phyloP scores from a whole-genome alignment of 1,140 invertebrate genomes.

The Portunus trituberculatus region DNA sequence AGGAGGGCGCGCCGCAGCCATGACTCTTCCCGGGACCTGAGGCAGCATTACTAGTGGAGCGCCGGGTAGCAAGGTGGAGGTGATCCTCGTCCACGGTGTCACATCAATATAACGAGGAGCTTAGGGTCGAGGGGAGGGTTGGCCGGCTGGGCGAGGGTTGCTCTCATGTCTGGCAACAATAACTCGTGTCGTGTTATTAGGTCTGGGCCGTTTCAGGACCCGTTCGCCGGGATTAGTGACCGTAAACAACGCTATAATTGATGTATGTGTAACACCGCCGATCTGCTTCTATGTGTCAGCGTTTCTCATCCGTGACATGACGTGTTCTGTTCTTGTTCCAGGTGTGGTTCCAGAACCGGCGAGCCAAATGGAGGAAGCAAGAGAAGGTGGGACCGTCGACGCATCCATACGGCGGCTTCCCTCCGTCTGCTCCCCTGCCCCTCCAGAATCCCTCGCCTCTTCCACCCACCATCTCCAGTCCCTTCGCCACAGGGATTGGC shows the following conservation, averaged over 20 bases:
- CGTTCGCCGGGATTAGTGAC: conserved; percentile 55
- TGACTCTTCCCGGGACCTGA: background rate
- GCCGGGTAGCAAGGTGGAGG: background rate
- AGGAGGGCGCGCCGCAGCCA: background rate
- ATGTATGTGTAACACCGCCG: conserved; percentile 56
- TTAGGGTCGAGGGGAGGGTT: background rate
- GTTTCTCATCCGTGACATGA: background rate
- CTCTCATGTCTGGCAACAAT: conserved; percentile 54
- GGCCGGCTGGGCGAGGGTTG: background rate
- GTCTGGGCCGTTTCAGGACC: conserved; percentile 56
- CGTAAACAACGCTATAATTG: conserved; percentile 67
- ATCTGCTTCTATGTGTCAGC: conserved; percentile 15
- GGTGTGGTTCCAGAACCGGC: conserved; percentile 97
- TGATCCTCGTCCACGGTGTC: background rate
- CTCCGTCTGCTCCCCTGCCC: conserved; percentile 73
- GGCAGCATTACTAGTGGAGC: background rate
- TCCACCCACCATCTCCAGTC: conserved; percentile 73
- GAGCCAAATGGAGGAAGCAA: conserved; percentile 96
- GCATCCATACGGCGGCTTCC: conserved; percentile 77
- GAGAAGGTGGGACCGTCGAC: conserved; percentile 87
- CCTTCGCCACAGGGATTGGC: conserved; percentile 63
- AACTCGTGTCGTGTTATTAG: conserved; percentile 58
- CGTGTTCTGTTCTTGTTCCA: conserved; percentile 81
- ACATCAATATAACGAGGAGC: conserved; percentile 21
- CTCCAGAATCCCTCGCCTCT: conserved; percentile 74